These are phyloP conservation scores for Chlorodrepanis virens DNA, from an alignment of 2,113 vertebrate species.

Conservation along the genomic window DNA sequence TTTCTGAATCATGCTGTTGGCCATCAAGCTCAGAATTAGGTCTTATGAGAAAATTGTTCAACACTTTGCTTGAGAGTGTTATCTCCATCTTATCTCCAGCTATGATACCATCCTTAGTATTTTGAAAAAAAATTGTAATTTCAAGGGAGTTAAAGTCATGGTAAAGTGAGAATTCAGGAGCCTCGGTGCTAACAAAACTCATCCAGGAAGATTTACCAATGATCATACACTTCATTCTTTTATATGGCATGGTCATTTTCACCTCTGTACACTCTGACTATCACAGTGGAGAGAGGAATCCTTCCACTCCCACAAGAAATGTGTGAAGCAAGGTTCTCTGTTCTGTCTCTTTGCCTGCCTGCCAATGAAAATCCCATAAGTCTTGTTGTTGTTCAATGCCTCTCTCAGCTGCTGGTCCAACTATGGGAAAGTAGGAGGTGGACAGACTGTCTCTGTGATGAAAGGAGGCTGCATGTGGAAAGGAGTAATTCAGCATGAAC, in stretches of 20 bases:
- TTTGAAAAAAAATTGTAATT: background rate
- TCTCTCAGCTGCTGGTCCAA: conserved; percentile 81
- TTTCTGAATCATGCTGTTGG: background rate
- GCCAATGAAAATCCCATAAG: background rate
- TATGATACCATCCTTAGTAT: background rate
- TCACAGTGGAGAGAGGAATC: background rate
- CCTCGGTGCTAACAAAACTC: background rate
- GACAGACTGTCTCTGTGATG: conserved; percentile 79
- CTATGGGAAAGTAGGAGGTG: conserved; percentile 79
- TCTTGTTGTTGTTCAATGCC: background rate
- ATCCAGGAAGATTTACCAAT: background rate
- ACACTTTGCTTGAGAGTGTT: background rate
- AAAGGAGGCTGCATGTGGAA: conserved; percentile 81
- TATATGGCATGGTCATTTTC: background rate
- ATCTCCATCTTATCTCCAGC: background rate
- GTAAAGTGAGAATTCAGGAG: background rate
- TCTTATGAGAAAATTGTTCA: background rate
- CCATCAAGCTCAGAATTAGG: background rate
- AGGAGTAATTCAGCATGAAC: conserved; percentile 81
- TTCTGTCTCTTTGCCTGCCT: background rate
- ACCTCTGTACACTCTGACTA: background rate
- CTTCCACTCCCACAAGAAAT: background rate
- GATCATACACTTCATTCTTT: background rate
- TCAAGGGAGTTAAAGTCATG: background rate
- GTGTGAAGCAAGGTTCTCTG: background rate